These are phyloP conservation scores for Tolypeutes matacus DNA, from an alignment of 2,797 vertebrate species.

Conservation along the genomic window DNA sequence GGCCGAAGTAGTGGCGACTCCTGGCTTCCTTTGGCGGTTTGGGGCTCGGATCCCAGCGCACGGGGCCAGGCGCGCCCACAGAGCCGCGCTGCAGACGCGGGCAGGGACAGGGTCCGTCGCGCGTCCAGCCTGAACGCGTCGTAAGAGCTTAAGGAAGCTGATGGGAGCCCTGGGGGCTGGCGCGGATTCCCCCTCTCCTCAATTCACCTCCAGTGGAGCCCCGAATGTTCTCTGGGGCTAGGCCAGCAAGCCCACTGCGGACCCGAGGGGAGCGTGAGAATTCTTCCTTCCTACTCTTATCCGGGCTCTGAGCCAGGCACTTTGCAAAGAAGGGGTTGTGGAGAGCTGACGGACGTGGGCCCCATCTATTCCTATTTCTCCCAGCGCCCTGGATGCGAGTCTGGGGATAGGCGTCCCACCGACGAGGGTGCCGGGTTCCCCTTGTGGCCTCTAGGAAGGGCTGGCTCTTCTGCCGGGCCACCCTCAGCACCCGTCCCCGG, in stretches of 20 bases:
- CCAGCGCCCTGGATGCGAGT: not conserved
- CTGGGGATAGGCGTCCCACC: not conserved
- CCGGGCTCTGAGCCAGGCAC: rapidly evolving
- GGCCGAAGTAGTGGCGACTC: not conserved
- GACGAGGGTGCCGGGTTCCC: not conserved
- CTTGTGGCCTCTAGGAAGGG: not conserved
- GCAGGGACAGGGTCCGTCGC: not conserved
- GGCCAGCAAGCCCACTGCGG: rapidly evolving
- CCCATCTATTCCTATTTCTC: not conserved
- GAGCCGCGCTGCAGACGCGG: not conserved
- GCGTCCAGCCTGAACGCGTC: rapidly evolving
- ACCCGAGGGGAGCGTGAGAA: rapidly evolving
- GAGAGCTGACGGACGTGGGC: not conserved
- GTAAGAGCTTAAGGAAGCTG: not conserved
- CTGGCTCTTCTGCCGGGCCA: not conserved
- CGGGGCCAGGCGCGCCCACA: rapidly evolving
- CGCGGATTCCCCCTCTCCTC: not conserved
- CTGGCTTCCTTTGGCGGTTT: not conserved
- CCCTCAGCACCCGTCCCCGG: not conserved
- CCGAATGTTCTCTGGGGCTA: not conserved
- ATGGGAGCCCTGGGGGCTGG: not conserved
- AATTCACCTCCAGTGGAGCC: not conserved
- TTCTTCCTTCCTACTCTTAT: not conserved
- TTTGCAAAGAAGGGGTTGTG: no score
- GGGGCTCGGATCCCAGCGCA: not conserved